Percentiles rank a stretch among this genome's conserved stretches.
Evolutionary conservation across 2,888 invertebrate species (phyloP).

Genomic region (Drepana falcataria): DNA sequence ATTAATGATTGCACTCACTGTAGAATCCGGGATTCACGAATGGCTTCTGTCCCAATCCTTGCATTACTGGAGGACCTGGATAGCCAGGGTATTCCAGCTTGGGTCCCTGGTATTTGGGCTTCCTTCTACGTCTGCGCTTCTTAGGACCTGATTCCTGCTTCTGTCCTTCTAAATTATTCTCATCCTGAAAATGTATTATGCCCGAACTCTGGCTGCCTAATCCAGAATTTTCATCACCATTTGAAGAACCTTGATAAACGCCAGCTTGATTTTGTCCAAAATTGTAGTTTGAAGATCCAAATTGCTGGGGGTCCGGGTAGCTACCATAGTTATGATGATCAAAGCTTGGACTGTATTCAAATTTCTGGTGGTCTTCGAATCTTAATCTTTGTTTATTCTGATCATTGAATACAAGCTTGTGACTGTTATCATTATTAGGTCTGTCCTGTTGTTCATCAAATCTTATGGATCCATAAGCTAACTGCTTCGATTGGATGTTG

Average conservation of each 20-base stretch:
- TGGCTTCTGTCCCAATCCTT: conserved; percentile 8
- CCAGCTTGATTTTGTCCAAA: neutral
- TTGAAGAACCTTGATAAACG: neutral
- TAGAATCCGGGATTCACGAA: conserved; percentile 15
- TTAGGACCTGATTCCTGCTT: conserved; percentile 10
- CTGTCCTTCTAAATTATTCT: conserved; percentile 19
- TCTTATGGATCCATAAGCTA: conserved; percentile 19
- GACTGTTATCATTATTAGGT: neutral
- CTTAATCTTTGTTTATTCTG: neutral
- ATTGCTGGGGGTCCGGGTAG: conserved; percentile 11
- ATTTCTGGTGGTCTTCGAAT: conserved; percentile 4
- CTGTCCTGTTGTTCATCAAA: conserved; percentile 15
- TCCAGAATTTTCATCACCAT: neutral
- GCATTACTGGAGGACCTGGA: conserved; percentile 11
- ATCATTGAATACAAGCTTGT: neutral
- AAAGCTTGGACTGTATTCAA: conserved; percentile 12
- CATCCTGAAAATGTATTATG: conserved; percentile 19
- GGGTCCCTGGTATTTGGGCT: conserved; percentile 21
- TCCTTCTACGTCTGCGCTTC: conserved; percentile 37
- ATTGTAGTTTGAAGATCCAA: conserved; percentile 13
- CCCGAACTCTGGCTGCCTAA: neutral
- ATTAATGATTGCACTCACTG: too few species aligned
- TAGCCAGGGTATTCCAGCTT: conserved; percentile 15
- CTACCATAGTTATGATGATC: conserved; percentile 13
- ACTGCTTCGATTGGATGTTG: conserved; percentile 14